Evolutionary conservation across 2,113 vertebrate species (phyloP).

Genomic region (Ariopsis seemanni): DNA sequence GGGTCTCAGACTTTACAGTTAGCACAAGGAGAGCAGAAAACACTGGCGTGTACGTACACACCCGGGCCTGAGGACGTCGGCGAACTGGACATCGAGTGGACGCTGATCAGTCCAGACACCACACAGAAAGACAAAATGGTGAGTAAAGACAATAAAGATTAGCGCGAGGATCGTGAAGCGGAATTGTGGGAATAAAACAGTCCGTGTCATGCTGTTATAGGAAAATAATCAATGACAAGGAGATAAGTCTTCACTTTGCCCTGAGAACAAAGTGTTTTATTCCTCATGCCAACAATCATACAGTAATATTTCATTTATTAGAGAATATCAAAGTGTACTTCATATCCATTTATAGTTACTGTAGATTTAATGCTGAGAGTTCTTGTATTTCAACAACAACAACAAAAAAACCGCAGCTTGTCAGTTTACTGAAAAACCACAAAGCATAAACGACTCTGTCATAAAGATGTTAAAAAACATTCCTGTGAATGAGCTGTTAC

Average conservation of each 20-base stretch:
- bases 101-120: constrained; percentile 77
- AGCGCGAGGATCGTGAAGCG: background rate
- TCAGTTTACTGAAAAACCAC: no score
- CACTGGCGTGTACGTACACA: constrained; percentile 78
- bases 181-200: background rate
- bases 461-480: background rate
- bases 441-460: no score
- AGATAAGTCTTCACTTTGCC: background rate
- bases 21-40: constrained; percentile 77
- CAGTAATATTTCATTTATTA: no score
- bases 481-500: background rate
- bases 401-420: no score
- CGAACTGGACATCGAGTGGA: constrained; percentile 85
- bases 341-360: background rate
- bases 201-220: background rate
- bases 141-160: constrained; percentile 23
- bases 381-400: background rate
- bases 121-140: constrained; percentile 73
- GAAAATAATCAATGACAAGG: background rate
- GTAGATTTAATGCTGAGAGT: background rate
- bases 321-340: background rate
- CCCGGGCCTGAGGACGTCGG: constrained; percentile 75
- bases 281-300: background rate
- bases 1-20: constrained; percentile 72
- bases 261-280: background rate